Evolutionary conservation across 2,797 vertebrate species (phyloP), one percentile per base, ranked within the genome.

Genomic region (Molothrus aeneus): DNA sequence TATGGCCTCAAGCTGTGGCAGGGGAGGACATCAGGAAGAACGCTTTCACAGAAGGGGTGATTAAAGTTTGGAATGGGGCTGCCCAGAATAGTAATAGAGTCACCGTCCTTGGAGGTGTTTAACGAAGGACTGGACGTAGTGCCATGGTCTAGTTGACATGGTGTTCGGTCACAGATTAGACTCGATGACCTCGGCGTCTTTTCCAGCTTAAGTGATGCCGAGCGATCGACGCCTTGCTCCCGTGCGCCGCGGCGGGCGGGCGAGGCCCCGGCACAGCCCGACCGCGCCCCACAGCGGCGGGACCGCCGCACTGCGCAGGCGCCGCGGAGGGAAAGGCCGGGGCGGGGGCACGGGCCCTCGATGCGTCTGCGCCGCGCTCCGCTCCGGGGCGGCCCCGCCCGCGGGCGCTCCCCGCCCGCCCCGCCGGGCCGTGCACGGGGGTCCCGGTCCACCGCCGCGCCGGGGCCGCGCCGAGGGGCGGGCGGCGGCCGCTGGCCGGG

Each of bases 201-300:
- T 65, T 48, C 19, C 34, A 29, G 0, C 13, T 18, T 3, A 5
- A 20, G 8, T 0, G 69, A 73, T 11, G 50, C 47, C 2, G 13
- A 31, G 19, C 0, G n/a, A 19, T 0, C 28, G 32, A 11, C 0
- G 6, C 40, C 17, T 2, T 0, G 0, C 0, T 10, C 28, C n/a
- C 11, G 4, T 0, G 4, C 57, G 1, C 11, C 5, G 18, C 4
- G 4, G 1, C 11, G 3, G 6, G 4, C 38, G 3, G 3, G 4
- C 17, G 8, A 43, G 3, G 1, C 9, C 17, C 0, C 2, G 2
- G 1, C 45, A 53, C 9, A 1, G 14, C 21, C 2, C 66, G 7
- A 25, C 47, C 48, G 32, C 57, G 38, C 68, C 68, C 38, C 80
- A 63, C 57, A 82, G 57, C 48, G 48, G 47, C 38, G 28, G 7